Evolutionary conservation across 2,113 vertebrate species (phyloP), one percentile per base, ranked within the genome.

Genomic region (Prionailurus viverrinus): DNA sequence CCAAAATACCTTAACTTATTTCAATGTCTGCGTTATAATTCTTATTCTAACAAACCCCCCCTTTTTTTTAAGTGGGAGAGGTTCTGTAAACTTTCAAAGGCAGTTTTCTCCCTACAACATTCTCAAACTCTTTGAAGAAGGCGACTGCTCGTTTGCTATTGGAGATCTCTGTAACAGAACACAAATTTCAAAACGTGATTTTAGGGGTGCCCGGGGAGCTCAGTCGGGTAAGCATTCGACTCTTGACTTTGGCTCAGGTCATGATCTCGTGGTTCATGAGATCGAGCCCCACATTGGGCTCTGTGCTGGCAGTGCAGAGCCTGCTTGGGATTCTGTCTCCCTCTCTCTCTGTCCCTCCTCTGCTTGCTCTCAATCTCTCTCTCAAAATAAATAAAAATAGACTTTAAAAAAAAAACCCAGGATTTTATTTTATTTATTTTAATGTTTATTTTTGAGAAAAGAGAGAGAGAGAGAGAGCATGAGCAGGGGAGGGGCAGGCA

Each of bases 61-160:
- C 51, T 48, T 31, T 51, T 71, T 89, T 65, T 48, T 5, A 25
- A n/a, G n/a, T 53, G 39, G 27, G 25, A 53, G 63, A 39, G n/a
- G 65, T 58, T 48, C 78, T 84, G 5, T 78, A 73, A 74, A 93
- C 29, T 19, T 48, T 85, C 84, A 89, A 89, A 65, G 51, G 69
- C 36, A 58, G 66, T 65, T 65, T 25, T 25, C 16, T 25, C 15
- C 36, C n/a, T 14, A 45, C 18, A 74, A 23, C 23, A 48, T 80
- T 71, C 78, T 84, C 36, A 71, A 92, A 84, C 41, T 65, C 41
- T 92, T 45, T 83, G 41, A 48, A 73, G 82, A 90, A 91, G 65
- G 25, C 3, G 7, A 41, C 12, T 61, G 36, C 68, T 78, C 63
- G 8, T 41, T 96, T 73, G 80, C 21, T 63, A 73, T 36, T 65